A percentile compares a stretch with the other conserved stretches of the same genome.
These are phyloP conservation scores for Atta cephalotes DNA, from an alignment of 1,140 invertebrate genomes.

Conservation along the genomic window DNA sequence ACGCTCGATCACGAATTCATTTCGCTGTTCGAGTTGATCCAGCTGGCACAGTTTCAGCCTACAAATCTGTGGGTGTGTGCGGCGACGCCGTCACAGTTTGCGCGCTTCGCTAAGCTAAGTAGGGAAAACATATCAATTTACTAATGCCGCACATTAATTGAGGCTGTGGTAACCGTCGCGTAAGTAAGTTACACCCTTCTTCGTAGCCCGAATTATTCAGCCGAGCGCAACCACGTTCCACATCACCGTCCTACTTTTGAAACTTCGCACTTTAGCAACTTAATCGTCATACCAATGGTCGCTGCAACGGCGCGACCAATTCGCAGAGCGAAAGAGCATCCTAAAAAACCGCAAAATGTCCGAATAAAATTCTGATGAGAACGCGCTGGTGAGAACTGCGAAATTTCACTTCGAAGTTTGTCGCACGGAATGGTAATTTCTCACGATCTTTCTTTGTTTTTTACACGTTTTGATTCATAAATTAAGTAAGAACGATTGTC, in stretches of 20 bases:
- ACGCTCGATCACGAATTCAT: conserved; percentile 71
- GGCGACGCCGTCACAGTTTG: conserved; percentile 19
- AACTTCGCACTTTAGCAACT: conserved; percentile 40
- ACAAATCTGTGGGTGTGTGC: conserved; percentile 25
- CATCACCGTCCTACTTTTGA: conserved; percentile 27
- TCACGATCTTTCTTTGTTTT: conserved; percentile 9
- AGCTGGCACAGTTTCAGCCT: conserved; percentile 73
- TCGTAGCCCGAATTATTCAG: conserved; percentile 46
- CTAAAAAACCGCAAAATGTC: conserved; percentile 3
- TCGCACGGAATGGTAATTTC: conserved; percentile 12
- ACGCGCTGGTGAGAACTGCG: neutral
- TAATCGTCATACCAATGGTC: conserved; percentile 6
- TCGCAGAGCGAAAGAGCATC: neutral
- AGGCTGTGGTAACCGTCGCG: conserved; percentile 8
- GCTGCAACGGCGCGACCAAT: neutral
- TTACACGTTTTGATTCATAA: conserved; percentile 33
- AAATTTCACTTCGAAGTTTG: neutral
- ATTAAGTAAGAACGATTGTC: conserved; percentile 30
- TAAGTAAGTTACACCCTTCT: conserved; percentile 35
- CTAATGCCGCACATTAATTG: conserved; percentile 58
- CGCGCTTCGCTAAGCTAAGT: conserved; percentile 31
- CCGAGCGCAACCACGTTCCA: conserved; percentile 21
- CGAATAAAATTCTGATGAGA: conserved; percentile 7
- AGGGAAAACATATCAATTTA: conserved; percentile 60
- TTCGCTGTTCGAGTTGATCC: conserved; percentile 65